phyloP scores from a whole-genome alignment of 2,797 vertebrate species.

The Sebastes flavidus region DNA sequence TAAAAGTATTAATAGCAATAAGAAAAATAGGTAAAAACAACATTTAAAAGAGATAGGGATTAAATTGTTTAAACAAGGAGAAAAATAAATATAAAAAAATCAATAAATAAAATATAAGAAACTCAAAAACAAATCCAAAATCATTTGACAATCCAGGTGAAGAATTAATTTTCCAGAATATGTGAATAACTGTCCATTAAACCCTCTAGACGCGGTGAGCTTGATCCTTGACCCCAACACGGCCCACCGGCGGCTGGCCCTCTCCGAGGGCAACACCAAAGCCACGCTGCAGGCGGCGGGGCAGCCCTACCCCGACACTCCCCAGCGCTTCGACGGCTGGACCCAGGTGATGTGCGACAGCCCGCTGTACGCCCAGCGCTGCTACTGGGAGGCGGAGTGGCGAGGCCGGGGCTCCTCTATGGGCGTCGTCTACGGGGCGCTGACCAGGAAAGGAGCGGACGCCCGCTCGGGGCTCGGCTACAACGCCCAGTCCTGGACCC shows the following conservation, averaged over 20 bases:
- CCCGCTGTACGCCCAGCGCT: slow-evolving; percentile 62
- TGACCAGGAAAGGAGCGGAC: slow-evolving; percentile 78
- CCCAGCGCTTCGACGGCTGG: slow-evolving; percentile 82
- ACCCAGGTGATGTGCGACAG: slow-evolving; percentile 79
- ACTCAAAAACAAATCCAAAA: too few relatives aligned
- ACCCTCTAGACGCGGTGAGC: slow-evolving; percentile 67
- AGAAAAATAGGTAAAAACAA: too few relatives aligned
- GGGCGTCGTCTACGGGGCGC: slow-evolving; percentile 73
- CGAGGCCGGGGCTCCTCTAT: slow-evolving; percentile 80
- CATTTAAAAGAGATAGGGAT: too few relatives aligned
- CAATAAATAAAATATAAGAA: too few relatives aligned
- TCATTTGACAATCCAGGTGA: neutral
- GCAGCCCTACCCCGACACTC: slow-evolving; percentile 54
- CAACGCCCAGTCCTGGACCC: slow-evolving; percentile 84
- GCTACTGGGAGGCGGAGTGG: slow-evolving; percentile 87
- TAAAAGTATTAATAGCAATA: too few relatives aligned
- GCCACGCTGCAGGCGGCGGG: slow-evolving; percentile 71
- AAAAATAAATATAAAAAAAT: too few relatives aligned
- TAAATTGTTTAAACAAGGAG: too few relatives aligned
- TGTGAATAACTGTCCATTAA: neutral
- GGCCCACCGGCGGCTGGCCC: slow-evolving; percentile 76
- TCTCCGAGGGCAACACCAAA: slow-evolving; percentile 78
- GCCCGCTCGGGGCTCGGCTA: slow-evolving; percentile 81
- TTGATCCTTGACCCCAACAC: slow-evolving; percentile 80
- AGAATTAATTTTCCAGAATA: neutral